Evolutionary conservation across 2,797 vertebrate genomes (phyloP).

Genomic region (Astyanax mexicanus): DNA sequence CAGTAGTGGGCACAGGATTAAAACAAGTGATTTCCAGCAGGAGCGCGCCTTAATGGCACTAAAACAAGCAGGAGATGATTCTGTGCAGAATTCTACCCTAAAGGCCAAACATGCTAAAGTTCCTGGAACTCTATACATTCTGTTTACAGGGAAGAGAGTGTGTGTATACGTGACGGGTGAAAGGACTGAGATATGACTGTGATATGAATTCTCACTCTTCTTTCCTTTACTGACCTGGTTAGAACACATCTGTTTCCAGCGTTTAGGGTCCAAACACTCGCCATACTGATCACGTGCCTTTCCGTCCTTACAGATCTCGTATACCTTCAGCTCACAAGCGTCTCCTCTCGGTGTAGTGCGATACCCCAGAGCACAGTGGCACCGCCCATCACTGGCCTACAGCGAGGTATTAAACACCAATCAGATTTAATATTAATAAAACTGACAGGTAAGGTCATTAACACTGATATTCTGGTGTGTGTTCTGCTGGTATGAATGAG

Average conservation of each 20-base stretch:
- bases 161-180: constrained; percentile 1
- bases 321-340: constrained; percentile 72
- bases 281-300: constrained; percentile 83
- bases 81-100: no score
- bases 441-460: no score
- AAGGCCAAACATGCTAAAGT: not conserved
- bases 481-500: no score
- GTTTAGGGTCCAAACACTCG: constrained; percentile 79
- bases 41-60: no score
- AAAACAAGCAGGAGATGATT: no score
- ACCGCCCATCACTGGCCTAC: constrained; percentile 83
- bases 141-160: not conserved
- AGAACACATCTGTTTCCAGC: constrained; percentile 85
- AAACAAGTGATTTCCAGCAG: no score
- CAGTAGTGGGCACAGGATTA: no score
- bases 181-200: constrained; percentile 5
- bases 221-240: constrained; percentile 76
- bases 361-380: constrained; percentile 82
- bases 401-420: constrained; percentile 16
- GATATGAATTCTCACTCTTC: constrained; percentile 2
- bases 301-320: constrained; percentile 78
- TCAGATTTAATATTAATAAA: no score
- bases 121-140: not conserved
- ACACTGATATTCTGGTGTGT: no score
- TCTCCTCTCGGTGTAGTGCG: constrained; percentile 57